A percentile compares a stretch with the other conserved stretches of the same genome.
phyloP scores from a whole-genome alignment of 2,888 invertebrate species.

The Trichopria drosophilae region DNA sequence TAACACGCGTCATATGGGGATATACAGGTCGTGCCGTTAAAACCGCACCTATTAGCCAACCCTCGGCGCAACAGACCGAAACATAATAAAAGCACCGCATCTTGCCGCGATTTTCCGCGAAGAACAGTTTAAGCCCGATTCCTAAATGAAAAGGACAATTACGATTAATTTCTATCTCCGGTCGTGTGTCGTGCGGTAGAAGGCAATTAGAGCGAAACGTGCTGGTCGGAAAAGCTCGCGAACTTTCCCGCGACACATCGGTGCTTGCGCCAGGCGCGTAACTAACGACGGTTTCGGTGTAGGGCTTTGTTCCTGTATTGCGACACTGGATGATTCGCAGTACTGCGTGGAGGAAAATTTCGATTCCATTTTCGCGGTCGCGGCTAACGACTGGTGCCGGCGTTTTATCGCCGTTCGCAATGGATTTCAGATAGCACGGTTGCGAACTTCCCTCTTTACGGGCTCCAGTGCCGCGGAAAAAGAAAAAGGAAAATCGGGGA shows the following conservation, averaged over 20 bases:
- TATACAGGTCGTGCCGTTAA: too few relatives aligned
- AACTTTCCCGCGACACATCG: too few relatives aligned
- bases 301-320: too few relatives aligned
- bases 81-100: too few relatives aligned
- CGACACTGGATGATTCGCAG: too few relatives aligned
- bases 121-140: too few relatives aligned
- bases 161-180: constrained; percentile 31
- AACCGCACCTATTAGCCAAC: too few relatives aligned
- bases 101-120: too few relatives aligned
- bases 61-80: too few relatives aligned
- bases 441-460: constrained; percentile 24
- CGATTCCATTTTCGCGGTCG: constrained; percentile 20
- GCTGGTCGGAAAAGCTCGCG: constrained; percentile 34
- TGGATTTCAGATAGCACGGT: constrained; percentile 23
- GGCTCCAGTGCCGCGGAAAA: constrained; percentile 15
- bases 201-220: constrained; percentile 47
- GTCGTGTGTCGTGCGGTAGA: constrained; percentile 29
- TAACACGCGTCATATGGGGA: too few relatives aligned
- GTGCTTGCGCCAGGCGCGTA: constrained; percentile 19
- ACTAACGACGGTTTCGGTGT: constrained; percentile 28
- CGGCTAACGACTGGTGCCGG: constrained; percentile 25
- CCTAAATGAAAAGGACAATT: constrained; percentile 35
- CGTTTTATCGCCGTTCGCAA: constrained; percentile 29
- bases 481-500: background rate
- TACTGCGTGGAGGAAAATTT: too few relatives aligned